These are phyloP conservation scores for Ceryle rudis DNA, from an alignment of 2,797 vertebrate species.

Conservation along the genomic window DNA sequence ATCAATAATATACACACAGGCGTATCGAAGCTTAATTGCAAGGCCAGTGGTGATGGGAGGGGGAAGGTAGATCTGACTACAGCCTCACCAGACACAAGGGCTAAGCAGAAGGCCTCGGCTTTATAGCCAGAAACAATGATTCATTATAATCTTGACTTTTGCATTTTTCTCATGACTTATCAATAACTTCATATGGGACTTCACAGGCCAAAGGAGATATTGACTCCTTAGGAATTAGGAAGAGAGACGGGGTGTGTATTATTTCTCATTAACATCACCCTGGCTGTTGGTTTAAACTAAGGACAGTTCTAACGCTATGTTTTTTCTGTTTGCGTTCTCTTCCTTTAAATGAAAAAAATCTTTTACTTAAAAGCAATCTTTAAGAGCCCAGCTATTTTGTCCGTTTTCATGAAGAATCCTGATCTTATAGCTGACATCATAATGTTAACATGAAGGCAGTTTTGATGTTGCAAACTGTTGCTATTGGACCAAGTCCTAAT, in stretches of 20 bases:
- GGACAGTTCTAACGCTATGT: not conserved
- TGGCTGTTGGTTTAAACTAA: not conserved
- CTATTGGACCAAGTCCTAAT: not conserved
- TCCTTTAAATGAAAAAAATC: not conserved
- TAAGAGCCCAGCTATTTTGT: not conserved
- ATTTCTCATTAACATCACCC: not conserved
- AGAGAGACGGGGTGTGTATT: not conserved
- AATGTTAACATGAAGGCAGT: not conserved
- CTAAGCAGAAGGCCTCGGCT: conserved; percentile 15
- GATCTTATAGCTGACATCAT: not conserved
- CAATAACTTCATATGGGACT: conserved; percentile 42
- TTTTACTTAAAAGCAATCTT: not conserved
- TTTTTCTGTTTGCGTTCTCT: not conserved
- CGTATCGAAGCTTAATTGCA: conserved; percentile 42
- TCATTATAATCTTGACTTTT: conserved; percentile 48
- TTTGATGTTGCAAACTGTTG: not conserved
- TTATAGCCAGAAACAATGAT: conserved; percentile 60
- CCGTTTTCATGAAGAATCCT: not conserved
- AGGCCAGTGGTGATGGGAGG: not conserved
- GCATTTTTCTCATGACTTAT: conserved; percentile 68
- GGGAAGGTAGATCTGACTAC: not conserved
- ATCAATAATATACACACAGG: conserved; percentile 29
- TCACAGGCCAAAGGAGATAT: conserved; percentile 41
- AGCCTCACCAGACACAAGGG: not conserved
- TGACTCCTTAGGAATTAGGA: conserved; percentile 56